phyloP scores from a whole-genome alignment of 2,888 invertebrate genomes.

The Drosophila sordidula region DNA sequence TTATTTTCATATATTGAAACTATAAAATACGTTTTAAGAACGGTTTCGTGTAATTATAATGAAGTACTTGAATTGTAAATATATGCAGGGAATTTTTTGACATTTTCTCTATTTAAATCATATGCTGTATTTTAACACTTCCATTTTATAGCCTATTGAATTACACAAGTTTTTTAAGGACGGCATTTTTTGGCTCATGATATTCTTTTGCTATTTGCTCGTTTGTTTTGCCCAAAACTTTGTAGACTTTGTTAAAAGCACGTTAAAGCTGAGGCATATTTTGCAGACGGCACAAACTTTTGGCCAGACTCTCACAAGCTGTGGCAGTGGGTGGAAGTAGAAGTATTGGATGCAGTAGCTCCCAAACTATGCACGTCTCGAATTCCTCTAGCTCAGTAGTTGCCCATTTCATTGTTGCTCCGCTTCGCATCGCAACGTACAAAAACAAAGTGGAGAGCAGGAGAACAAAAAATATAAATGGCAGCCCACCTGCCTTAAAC shows the following conservation, averaged over 20 bases:
- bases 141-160: too few species aligned
- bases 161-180: too few species aligned
- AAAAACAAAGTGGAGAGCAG: conserved; percentile 46
- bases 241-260: conserved; percentile 41
- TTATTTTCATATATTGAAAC: too few species aligned
- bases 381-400: conserved; percentile 53
- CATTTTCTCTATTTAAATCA: too few species aligned
- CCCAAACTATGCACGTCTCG: conserved; percentile 44
- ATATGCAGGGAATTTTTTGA: too few species aligned
- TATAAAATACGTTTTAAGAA: too few species aligned
- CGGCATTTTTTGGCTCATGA: not conserved
- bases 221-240: conserved; percentile 37
- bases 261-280: conserved; percentile 52
- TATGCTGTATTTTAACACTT: too few species aligned
- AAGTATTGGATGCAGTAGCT: conserved; percentile 31
- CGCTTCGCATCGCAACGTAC: conserved; percentile 29
- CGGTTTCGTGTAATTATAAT: too few species aligned
- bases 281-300: conserved; percentile 29
- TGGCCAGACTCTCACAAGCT: conserved; percentile 14
- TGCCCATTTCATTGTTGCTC: conserved; percentile 54
- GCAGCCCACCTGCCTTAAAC: conserved; percentile 44
- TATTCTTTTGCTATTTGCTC: conserved; percentile 6
- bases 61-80: too few species aligned
- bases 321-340: conserved; percentile 6
- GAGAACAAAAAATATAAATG: conserved; percentile 13